phyloP scores from a whole-genome alignment of 2,113 vertebrate species.

The Cyprinus carpio region DNA sequence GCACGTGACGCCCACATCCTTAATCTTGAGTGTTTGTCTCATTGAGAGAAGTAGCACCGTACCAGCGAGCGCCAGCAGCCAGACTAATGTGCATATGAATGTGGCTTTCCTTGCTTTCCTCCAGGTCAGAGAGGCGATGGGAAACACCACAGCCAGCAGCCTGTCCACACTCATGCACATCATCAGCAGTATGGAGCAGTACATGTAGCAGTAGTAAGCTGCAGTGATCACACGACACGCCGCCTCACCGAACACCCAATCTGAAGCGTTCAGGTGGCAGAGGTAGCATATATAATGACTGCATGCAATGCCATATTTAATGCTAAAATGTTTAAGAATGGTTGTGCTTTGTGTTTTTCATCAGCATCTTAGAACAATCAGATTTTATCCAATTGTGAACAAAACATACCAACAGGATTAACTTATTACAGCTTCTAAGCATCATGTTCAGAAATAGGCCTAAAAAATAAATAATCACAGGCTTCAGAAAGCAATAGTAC shows the following conservation, averaged over 20 bases:
- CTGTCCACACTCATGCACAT: constrained; percentile 87
- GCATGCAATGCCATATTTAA: too few relatives aligned
- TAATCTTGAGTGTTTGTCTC: constrained; percentile 78
- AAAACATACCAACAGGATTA: too few relatives aligned
- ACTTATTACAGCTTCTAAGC: too few relatives aligned
- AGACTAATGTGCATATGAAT: constrained; percentile 77
- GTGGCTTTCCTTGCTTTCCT: constrained; percentile 76
- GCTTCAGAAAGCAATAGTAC: too few relatives aligned
- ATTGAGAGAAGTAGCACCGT: constrained; percentile 82
- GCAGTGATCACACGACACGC: constrained; percentile 84
- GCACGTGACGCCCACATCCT: constrained; percentile 84
- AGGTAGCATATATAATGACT: constrained; percentile 80
- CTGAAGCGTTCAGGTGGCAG: constrained; percentile 85
- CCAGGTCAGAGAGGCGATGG: constrained; percentile 86
- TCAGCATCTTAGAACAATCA: too few relatives aligned
- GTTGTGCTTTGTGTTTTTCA: too few relatives aligned
- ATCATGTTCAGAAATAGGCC: too few relatives aligned
- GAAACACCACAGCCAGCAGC: constrained; percentile 89
- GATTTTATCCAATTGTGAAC: too few relatives aligned
- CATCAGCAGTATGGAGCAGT: constrained; percentile 90
- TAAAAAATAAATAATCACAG: too few relatives aligned
- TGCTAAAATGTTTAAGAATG: too few relatives aligned
- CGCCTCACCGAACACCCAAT: constrained; percentile 85
- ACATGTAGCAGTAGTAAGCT: constrained; percentile 93
- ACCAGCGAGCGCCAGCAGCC: constrained; percentile 81